A percentile compares a stretch with the other conserved stretches of the same genome.
Conservation (phyloP, 2,113 vertebrate genomes). For the Nothobranchius furzeri region DNA sequence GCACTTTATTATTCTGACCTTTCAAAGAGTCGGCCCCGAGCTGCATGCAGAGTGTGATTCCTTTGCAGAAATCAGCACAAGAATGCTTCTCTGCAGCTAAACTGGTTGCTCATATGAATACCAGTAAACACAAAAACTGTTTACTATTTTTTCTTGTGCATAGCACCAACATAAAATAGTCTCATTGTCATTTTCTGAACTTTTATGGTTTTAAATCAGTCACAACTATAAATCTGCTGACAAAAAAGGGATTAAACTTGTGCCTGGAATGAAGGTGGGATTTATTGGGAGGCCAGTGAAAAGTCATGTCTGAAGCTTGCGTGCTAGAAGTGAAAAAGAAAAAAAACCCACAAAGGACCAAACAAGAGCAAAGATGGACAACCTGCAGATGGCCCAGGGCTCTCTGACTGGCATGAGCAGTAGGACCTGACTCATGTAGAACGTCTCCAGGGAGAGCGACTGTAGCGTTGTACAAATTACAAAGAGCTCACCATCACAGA, state of each 20-base stretch:
- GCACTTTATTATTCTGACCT: conserved; percentile 16
- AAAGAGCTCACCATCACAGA: background rate
- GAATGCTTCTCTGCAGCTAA: background rate
- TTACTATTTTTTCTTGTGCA: too few species aligned
- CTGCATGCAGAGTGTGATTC: background rate
- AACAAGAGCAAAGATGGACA: background rate
- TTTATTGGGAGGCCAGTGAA: background rate
- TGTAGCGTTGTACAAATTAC: background rate
- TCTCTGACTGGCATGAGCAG: background rate
- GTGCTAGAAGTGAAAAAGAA: background rate
- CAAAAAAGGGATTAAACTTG: background rate
- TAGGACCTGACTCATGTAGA: too few species aligned
- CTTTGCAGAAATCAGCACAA: background rate
- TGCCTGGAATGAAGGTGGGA: background rate
- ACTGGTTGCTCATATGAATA: background rate
- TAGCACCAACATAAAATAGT: too few species aligned
- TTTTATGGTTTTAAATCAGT: too few species aligned
- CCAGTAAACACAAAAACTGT: background rate
- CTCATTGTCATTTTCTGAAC: too few species aligned
- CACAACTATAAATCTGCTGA: too few species aligned
- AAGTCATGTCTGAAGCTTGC: background rate
- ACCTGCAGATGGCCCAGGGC: background rate
- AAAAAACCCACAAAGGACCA: too few species aligned
- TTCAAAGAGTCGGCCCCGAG: conserved; percentile 5
- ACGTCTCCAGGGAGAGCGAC: background rate